A percentile compares a stretch with the other conserved stretches of the same genome.
phyloP scores from a whole-genome alignment of 1,140 invertebrate genomes.

The Mylabris phalerata region DNA sequence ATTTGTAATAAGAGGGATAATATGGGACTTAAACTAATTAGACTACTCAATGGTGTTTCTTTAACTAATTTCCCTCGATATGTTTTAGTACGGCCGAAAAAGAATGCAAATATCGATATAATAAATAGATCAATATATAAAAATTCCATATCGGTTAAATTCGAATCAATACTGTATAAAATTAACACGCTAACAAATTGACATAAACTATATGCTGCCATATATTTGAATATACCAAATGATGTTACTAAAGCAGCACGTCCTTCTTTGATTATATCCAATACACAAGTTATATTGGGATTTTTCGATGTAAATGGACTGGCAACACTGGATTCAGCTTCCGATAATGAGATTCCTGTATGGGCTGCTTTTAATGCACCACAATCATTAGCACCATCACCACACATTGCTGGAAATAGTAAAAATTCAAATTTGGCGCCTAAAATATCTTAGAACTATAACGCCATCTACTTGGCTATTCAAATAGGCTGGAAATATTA shows the following conservation, averaged over 20 bases:
- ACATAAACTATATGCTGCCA: slow-evolving; percentile 68
- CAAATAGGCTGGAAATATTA: slow-evolving; percentile 39
- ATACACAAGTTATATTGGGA: slow-evolving; percentile 86
- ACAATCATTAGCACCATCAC: slow-evolving; percentile 97
- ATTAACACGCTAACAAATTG: slow-evolving; percentile 89
- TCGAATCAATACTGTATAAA: slow-evolving; percentile 76
- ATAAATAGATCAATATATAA: slow-evolving; percentile 77
- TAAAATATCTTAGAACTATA: neutral
- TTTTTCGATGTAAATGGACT: slow-evolving; percentile 92
- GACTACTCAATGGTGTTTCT: slow-evolving; percentile 62
- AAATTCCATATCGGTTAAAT: slow-evolving; percentile 77
- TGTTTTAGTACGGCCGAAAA: slow-evolving; percentile 75
- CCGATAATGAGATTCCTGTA: slow-evolving; percentile 91
- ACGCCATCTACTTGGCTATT: too few relatives aligned
- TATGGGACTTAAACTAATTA: slow-evolving; percentile 58
- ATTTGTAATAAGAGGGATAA: slow-evolving; percentile 68
- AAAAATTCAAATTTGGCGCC: neutral
- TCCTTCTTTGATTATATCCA: slow-evolving; percentile 86
- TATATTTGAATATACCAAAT: slow-evolving; percentile 95
- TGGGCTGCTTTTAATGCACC: slow-evolving; percentile 92
- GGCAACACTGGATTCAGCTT: slow-evolving; percentile 92
- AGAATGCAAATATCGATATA: slow-evolving; percentile 74
- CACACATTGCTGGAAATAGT: slow-evolving; percentile 74
- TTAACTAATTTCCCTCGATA: slow-evolving; percentile 61
- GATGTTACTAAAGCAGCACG: slow-evolving; percentile 91